Conservation (phyloP, 2,888 invertebrate species). For the Oligia strigilis region DNA sequence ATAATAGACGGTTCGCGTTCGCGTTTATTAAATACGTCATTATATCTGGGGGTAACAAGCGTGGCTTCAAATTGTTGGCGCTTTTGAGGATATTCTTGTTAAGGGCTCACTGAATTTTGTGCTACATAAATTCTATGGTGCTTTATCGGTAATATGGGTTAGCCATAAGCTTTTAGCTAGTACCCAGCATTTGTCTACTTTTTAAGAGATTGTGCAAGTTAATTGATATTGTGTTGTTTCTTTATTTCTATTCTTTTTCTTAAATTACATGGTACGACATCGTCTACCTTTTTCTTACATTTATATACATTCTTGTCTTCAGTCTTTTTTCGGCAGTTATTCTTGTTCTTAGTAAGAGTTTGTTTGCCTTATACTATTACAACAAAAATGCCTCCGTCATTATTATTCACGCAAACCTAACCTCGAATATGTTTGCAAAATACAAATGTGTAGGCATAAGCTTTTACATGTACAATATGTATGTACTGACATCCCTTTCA, state of each 20-base stretch:
- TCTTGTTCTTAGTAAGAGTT: conserved; percentile 1
- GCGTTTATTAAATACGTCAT: conserved; percentile 36
- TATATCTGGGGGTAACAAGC: conserved; percentile 19
- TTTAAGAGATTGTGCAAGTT: background rate
- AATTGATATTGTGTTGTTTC: background rate
- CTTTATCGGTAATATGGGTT: background rate
- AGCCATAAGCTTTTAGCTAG: background rate
- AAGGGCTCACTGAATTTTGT: background rate
- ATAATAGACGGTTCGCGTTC: conserved; percentile 32
- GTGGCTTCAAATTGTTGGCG: conserved; percentile 20
- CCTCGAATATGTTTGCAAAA: conserved; percentile 42
- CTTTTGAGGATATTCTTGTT: conserved; percentile 14
- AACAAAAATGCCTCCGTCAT: conserved; percentile 13
- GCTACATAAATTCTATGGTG: background rate
- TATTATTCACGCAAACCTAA: conserved; percentile 30
- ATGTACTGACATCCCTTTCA: conserved; percentile 31
- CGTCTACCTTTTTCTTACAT: background rate
- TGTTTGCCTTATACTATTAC: background rate
- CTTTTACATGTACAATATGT: conserved; percentile 32
- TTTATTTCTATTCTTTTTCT: background rate
- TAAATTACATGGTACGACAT: background rate
- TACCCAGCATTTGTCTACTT: background rate
- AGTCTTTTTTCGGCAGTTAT: background rate
- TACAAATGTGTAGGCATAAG: conserved; percentile 36
- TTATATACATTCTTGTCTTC: background rate